phyloP scores from a whole-genome alignment of 1,140 invertebrate species.

The Mycetomoellerius zeteki region DNA sequence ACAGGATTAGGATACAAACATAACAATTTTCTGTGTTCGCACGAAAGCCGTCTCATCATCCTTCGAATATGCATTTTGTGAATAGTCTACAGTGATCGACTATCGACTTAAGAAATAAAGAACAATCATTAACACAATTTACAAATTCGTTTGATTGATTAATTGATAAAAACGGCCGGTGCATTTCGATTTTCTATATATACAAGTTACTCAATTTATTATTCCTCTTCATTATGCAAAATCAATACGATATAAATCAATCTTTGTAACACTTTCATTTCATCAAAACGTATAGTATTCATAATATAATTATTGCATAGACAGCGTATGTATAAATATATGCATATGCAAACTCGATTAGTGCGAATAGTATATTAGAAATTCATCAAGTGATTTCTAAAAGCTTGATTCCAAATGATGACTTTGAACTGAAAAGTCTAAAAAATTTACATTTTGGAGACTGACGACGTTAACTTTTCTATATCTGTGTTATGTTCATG shows the following conservation, averaged over 20 bases:
- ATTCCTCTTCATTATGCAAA: not conserved
- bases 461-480: not conserved
- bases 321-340: slow-evolving; percentile 13
- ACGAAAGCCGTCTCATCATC: not conserved
- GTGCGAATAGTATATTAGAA: not conserved
- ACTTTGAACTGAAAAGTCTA: not conserved
- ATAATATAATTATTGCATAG: slow-evolving; percentile 24
- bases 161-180: slow-evolving; percentile 2
- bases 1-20: slow-evolving; percentile 22
- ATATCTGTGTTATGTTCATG: not conserved
- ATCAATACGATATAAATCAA: slow-evolving; percentile 17
- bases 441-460: not conserved
- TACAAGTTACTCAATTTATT: slow-evolving; percentile 10
- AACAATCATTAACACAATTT: not conserved
- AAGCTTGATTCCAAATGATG: not conserved
- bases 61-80: slow-evolving; percentile 13
- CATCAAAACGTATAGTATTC: not conserved
- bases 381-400: slow-evolving; percentile 5
- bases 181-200: slow-evolving; percentile 1
- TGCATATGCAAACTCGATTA: not conserved
- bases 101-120: slow-evolving; percentile 9
- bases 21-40: not conserved
- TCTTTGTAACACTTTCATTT: slow-evolving; percentile 17
- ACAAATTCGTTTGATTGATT: slow-evolving; percentile 3
- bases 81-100: not conserved